A percentile compares a stretch with the other conserved stretches of the same genome.
Evolutionary conservation across 2,797 vertebrate genomes (phyloP).

Genomic region (Melanotaenia parkinsoni): DNA sequence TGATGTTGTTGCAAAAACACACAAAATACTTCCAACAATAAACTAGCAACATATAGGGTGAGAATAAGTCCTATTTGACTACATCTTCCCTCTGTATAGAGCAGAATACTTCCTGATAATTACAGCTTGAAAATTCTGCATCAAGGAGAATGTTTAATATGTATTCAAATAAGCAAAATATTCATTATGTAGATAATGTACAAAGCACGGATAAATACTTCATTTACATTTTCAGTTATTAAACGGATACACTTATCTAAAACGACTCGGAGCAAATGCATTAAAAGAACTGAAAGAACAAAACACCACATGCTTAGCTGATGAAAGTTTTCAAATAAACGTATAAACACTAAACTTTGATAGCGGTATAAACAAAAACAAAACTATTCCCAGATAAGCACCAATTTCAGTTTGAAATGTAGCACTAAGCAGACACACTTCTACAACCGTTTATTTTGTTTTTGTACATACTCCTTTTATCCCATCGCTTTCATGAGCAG

Average conservation of each 20-base stretch:
- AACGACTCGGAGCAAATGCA: conserved; percentile 38
- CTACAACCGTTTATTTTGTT: conserved; percentile 1
- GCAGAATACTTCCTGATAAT: conserved; percentile 42
- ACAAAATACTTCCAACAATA: conserved; percentile 5
- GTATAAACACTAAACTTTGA: conserved; percentile 44
- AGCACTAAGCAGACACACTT: conserved; percentile 25
- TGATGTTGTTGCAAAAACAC: not conserved
- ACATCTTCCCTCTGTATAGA: conserved; percentile 23
- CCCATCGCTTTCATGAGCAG: conserved; percentile 27
- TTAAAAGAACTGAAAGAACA: conserved; percentile 49
- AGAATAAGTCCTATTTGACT: conserved; percentile 31
- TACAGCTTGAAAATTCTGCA: conserved; percentile 44
- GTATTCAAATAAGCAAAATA: conserved; percentile 70
- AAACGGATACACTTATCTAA: conserved; percentile 58
- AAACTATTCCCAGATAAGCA: conserved; percentile 38
- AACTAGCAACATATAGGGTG: conserved; percentile 20
- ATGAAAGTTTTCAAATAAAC: conserved; percentile 55
- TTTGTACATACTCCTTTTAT: conserved; percentile 29
- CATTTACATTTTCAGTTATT: conserved; percentile 70
- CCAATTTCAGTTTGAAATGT: conserved; percentile 43
- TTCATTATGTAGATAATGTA: conserved; percentile 74
- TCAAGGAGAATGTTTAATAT: conserved; percentile 62
- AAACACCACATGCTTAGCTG: conserved; percentile 29
- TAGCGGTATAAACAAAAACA: conserved; percentile 48
- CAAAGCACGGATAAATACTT: conserved; percentile 63